Base-by-base conservation (phyloP, 2,888 invertebrate genomes). In the Eilema caniola region DNA sequence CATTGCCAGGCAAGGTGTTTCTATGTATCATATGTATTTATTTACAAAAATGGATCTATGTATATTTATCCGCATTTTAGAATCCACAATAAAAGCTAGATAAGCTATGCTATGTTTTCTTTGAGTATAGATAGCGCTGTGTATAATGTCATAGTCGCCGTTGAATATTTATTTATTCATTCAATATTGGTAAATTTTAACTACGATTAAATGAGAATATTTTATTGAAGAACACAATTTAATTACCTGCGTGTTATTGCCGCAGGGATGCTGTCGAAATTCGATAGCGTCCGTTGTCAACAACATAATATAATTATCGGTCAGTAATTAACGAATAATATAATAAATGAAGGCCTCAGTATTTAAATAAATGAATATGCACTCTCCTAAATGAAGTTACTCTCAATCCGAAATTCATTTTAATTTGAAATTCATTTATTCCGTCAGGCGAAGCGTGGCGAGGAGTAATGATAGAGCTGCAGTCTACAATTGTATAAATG, bases 341-440 rank as follows among this genome's bases (percentile, higher is more conserved):
- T 28, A 33, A 31, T 61, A 47, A 37, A 23, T 47, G 31, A 62
- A 24, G 62, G 61, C 16, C 14, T 53, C 59, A 7, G 25, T 11
- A 28, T 28, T 61, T n/a, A 61, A 61, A 61, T 61, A 33, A 33
- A 61, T 61, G 31, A 61, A 62, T 41, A 62, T 62, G 37, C 62
- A 62, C 37, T 62, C 23, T 37, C 11, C 23, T 37, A 62, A 62
- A 61, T 61, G 28, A 61, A 61, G n/a, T 61, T 59, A 59, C 61
- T 61, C 28, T 31, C 31, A 31, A 31, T 28, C 61, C 31, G 31
- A 25, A 28, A 61, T 61, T 61, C 61, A 61, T 61, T 61, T 61
- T 20, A 61, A 61, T 28, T 28, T 61, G 5, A 23, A 61, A 61
- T 61, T 61, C 20, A 31, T 61, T 61, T 33, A 61, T 61, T 61